Evolutionary conservation across 2,888 invertebrate genomes (phyloP).

Genomic region (Cheilosia urbana): DNA sequence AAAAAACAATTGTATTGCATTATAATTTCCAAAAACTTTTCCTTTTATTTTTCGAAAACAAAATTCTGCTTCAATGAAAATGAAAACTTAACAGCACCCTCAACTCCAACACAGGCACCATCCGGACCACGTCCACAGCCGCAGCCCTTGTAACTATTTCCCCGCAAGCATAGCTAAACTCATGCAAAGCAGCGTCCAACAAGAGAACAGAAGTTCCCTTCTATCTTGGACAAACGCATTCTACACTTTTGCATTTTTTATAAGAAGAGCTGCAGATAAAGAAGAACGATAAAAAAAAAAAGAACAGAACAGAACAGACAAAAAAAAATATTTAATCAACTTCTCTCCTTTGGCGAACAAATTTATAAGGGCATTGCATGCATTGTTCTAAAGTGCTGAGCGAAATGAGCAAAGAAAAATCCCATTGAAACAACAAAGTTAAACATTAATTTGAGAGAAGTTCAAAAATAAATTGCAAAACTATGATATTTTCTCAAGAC

Average conservation of each 20-base stretch:
- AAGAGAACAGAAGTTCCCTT: slow-evolving; percentile 46
- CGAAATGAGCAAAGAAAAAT: slow-evolving; percentile 46
- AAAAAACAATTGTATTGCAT: slow-evolving; percentile 43
- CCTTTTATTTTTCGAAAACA: slow-evolving; percentile 21
- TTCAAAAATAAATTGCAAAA: not conserved
- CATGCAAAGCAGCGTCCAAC: slow-evolving; percentile 32
- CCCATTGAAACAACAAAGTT: slow-evolving; percentile 57
- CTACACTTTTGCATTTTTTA: slow-evolving; percentile 60
- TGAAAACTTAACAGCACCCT: slow-evolving; percentile 55
- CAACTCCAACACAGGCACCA: not conserved
- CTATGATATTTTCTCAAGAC: slow-evolving; percentile 5
- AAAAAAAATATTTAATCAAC: slow-evolving; percentile 55
- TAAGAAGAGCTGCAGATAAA: slow-evolving; percentile 18
- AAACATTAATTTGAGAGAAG: slow-evolving; percentile 29
- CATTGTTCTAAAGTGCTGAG: slow-evolving; percentile 36
- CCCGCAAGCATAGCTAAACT: slow-evolving; percentile 10
- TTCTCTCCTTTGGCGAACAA: slow-evolving; percentile 47
- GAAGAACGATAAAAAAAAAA: not conserved
- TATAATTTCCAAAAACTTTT: slow-evolving; percentile 43
- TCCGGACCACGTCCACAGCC: slow-evolving; percentile 2
- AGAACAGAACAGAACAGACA: not conserved
- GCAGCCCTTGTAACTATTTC: slow-evolving; percentile 20
- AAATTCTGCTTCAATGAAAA: slow-evolving; percentile 57
- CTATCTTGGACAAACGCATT: slow-evolving; percentile 56
- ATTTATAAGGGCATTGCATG: slow-evolving; percentile 50